These are phyloP conservation scores for Amazona guildingii DNA, from an alignment of 2,113 vertebrate genomes.

Conservation along the genomic window DNA sequence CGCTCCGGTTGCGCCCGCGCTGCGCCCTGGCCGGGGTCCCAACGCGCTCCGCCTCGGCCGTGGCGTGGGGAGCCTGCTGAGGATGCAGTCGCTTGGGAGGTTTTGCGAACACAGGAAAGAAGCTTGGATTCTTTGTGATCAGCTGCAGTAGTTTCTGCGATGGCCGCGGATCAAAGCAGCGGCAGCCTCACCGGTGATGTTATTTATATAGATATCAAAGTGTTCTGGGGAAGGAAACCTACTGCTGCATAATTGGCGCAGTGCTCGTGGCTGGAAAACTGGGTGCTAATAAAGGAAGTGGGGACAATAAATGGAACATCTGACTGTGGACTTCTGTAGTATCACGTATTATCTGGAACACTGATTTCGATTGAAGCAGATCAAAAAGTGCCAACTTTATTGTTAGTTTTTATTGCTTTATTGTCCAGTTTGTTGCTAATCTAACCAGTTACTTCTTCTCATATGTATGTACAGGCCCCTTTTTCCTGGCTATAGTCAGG, in stretches of 20 bases:
- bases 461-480: not conserved
- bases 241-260: not conserved
- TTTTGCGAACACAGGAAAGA: not conserved
- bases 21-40: accelerated
- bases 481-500: not conserved
- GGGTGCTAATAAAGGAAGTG: not conserved
- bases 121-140: not conserved
- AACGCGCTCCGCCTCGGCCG: accelerated
- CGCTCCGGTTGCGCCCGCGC: accelerated
- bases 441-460: not conserved
- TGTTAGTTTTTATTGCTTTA: not conserved
- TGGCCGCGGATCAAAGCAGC: not conserved
- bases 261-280: not conserved
- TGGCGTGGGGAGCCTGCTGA: accelerated
- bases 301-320: not conserved
- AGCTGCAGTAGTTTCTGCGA: not conserved
- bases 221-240: not conserved
- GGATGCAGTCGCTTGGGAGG: not conserved
- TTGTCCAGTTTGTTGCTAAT: not conserved
- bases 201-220: not conserved
- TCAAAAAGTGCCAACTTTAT: not conserved
- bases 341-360: accelerated
- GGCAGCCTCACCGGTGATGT: not conserved
- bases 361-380: not conserved
- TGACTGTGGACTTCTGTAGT: not conserved